Evolutionary conservation across 2,888 invertebrate species (phyloP).

Genomic region (Sarcophaga carnaria): DNA sequence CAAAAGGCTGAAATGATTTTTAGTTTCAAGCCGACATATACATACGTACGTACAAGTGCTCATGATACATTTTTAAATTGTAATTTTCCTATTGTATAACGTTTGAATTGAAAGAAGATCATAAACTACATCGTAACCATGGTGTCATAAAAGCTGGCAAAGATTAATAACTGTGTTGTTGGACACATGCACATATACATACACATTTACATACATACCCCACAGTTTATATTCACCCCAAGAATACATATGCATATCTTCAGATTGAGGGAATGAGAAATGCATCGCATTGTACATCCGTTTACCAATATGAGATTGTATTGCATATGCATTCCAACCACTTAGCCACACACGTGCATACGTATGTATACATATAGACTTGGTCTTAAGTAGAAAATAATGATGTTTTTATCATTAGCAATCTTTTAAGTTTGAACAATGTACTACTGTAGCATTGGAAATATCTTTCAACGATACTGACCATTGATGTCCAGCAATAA

Average conservation of each 20-base stretch:
- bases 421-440: background rate
- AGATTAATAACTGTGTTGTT: background rate
- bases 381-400: background rate
- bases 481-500: background rate
- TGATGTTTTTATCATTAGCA: background rate
- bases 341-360: background rate
- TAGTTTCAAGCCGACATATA: no score
- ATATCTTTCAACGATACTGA: background rate
- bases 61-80: no score
- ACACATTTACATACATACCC: background rate
- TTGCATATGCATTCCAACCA: background rate
- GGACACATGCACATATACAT: background rate
- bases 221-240: background rate
- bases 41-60: no score
- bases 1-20: no score
- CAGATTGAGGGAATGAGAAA: background rate
- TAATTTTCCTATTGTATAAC: no score
- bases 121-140: background rate
- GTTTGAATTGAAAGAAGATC: background rate
- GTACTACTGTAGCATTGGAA: background rate
- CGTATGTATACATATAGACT: background rate
- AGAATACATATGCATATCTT: background rate
- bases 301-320: background rate
- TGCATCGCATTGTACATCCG: background rate
- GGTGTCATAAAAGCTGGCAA: background rate